phyloP scores from a whole-genome alignment of 35 echinoderm and acorn worm genomes.

The Diadema setosum region DNA sequence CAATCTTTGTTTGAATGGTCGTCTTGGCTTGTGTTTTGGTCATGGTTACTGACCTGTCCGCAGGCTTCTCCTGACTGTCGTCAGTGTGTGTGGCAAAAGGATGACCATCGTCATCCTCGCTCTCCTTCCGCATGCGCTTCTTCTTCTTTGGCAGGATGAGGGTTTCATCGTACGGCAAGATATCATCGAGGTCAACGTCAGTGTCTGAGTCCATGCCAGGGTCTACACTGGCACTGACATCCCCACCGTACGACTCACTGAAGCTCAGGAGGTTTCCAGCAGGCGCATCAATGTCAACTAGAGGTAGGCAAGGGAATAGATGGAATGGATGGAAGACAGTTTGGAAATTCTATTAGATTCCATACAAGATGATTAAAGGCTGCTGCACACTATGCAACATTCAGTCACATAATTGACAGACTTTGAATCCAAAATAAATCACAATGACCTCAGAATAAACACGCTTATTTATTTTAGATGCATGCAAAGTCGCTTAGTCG shows the following conservation, averaged over 20 bases:
- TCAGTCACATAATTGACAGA: no score
- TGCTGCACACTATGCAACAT: no score
- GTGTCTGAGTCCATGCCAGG: constrained; percentile 81
- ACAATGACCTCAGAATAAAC: no score
- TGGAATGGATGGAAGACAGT: no score
- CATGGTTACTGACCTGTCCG: neutral
- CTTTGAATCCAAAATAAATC: no score
- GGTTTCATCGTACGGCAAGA: constrained; percentile 83
- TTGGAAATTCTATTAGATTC: no score
- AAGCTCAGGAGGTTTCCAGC: constrained; percentile 79
- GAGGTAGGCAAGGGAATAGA: no score
- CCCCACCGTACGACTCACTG: constrained; percentile 97
- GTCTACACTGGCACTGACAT: constrained; percentile 94
- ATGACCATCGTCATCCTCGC: constrained; percentile 47
- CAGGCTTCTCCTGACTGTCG: constrained; percentile 60
- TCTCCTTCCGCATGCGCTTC: neutral
- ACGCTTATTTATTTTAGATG: no score
- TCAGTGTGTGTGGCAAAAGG: constrained; percentile 64
- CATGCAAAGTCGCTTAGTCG: no score
- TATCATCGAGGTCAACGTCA: constrained; percentile 89
- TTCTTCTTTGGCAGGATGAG: constrained; percentile 37
- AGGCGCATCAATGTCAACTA: constrained; percentile 70
- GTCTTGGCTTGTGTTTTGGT: constrained; percentile 10
- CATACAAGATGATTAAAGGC: no score
- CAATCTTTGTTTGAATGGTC: neutral